phyloP scores from a whole-genome alignment of 2,797 vertebrate species.

The Sebastes hubbsi region DNA sequence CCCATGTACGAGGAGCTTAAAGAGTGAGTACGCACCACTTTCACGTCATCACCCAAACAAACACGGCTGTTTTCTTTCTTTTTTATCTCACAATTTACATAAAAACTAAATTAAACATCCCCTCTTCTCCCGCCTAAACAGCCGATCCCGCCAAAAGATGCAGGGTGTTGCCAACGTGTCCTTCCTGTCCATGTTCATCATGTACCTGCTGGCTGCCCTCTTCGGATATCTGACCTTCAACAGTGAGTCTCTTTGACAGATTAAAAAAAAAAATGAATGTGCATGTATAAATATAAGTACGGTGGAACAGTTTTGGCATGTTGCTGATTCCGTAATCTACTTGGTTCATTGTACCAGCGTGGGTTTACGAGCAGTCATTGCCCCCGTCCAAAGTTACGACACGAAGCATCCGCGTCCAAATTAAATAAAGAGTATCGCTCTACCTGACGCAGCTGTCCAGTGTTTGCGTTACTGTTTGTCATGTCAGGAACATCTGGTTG shows the following conservation, averaged over 20 bases:
- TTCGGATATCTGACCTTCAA: constrained; percentile 98
- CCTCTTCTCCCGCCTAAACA: constrained; percentile 51
- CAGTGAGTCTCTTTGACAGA: constrained; percentile 76
- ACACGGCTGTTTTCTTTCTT: background rate
- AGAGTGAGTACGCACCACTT: constrained; percentile 79
- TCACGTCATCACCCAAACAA: background rate
- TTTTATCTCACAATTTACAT: background rate
- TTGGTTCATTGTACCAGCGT: background rate
- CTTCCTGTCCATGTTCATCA: constrained; percentile 96
- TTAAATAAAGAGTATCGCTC: background rate
- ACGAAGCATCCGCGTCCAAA: background rate
- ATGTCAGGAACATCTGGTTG: constrained; percentile 41
- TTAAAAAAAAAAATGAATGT: background rate
- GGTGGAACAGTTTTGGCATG: background rate
- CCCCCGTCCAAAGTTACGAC: background rate
- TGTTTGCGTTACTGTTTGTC: constrained; percentile 32
- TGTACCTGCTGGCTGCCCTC: constrained; percentile 96
- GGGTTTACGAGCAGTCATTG: constrained; percentile 1
- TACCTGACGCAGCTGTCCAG: constrained; percentile 4
- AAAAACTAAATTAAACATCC: background rate
- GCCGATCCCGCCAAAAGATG: constrained; percentile 94
- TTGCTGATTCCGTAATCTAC: background rate
- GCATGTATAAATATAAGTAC: background rate
- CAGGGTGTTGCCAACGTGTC: constrained; percentile 96
- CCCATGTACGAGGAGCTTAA: constrained; percentile 98